Evolutionary conservation across 2,797 vertebrate species (phyloP), one percentile per base, ranked within the genome.

Genomic region (Sarcoramphus papa): DNA sequence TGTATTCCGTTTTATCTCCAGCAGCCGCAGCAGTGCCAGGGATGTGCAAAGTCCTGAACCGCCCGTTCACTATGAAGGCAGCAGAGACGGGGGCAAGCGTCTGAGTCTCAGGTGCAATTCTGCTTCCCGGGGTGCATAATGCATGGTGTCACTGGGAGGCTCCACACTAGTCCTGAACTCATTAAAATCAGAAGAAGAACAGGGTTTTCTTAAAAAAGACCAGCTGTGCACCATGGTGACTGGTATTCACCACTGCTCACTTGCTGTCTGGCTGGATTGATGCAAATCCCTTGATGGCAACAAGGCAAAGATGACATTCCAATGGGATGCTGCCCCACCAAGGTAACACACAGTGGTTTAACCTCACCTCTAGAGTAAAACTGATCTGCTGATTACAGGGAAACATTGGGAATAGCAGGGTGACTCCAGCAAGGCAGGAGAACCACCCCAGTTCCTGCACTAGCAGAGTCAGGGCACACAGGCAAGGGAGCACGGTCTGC

Each of bases 41-140:
- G 31, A 45, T 5, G 43, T 13, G 35, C 15, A 22, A 20, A 69
- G 37, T 18, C 65, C 79, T 30, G 59, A 65, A 12, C 6, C 19
- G 14, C 9, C 60, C 9, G 0, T 0, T 48, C 14, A 2, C 41
- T 15, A 4, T 1, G 6, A 40, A 23, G 62, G 62, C 50, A 65
- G 51, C 67, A 75, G 70, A 63, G 51, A 65, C 0, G 0, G 40
- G 19, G 35, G 3, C 0, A 9, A 81, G 25, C 22, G n/a, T 20
- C 63, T 18, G 37, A 35, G 16, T 6, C 40, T 30, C 9, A 7
- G 35, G 18, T 9, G 56, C 4, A 7, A 8, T 59, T 74, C 84
- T 77, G 37, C 27, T 84, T 69, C 47, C 33, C 1, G 2, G 50
- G 33, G 9, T 27, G 30, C 12, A 7, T 7, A 43, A 12, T 4